A percentile compares a stretch with the other conserved stretches of the same genome.
phyloP scores from a whole-genome alignment of 2,797 vertebrate species.

The Capromys pilorides region DNA sequence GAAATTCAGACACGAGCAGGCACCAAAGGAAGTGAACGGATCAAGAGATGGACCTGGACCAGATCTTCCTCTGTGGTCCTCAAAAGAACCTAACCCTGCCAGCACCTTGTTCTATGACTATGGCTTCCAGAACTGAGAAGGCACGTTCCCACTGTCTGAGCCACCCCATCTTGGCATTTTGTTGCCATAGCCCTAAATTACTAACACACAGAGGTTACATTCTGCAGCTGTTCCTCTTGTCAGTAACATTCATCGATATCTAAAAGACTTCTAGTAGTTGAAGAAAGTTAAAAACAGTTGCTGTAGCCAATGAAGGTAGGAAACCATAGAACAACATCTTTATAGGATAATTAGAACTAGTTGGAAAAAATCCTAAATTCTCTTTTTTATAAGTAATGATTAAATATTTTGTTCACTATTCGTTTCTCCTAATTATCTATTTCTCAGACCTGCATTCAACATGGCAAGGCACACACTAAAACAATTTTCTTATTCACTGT shows the following conservation, averaged over 20 bases:
- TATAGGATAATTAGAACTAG: neutral
- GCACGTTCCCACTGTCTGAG: neutral
- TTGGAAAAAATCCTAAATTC: neutral
- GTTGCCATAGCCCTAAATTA: neutral
- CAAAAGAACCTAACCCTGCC: neutral
- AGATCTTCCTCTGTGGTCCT: neutral
- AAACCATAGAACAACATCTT: neutral
- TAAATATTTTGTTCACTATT: neutral
- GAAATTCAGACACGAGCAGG: neutral
- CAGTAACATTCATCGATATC: neutral
- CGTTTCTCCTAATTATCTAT: neutral
- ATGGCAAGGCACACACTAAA: neutral
- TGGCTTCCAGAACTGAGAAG: neutral
- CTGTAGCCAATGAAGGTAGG: neutral
- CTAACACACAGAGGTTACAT: neutral
- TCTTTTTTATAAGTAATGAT: neutral
- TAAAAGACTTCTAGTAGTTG: neutral
- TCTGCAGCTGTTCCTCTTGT: neutral
- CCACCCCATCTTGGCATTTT: neutral
- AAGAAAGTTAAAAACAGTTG: neutral
- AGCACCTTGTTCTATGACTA: neutral
- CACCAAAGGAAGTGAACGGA: neutral
- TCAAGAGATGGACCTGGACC: too few relatives aligned
- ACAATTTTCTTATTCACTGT: neutral
- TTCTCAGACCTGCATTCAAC: neutral